Percentiles rank a stretch among this genome's conserved stretches.
Conservation (phyloP, 2,888 invertebrate genomes). For the Phalera bucephala region DNA sequence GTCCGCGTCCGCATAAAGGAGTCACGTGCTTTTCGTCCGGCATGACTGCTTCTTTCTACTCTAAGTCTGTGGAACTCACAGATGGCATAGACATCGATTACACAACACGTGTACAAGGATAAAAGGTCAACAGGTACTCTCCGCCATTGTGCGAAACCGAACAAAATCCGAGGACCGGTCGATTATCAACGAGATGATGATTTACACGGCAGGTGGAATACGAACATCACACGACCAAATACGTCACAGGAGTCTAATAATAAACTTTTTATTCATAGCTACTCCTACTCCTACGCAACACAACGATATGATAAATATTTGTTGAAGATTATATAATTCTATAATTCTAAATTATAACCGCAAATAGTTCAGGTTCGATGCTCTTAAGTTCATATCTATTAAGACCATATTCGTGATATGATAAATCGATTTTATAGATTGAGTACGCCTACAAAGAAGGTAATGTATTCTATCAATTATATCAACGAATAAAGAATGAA, state of each 20-base stretch:
- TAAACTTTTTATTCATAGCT: constrained; percentile 28
- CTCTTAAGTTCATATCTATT: constrained; percentile 11
- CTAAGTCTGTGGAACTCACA: background rate
- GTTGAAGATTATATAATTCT: constrained; percentile 9
- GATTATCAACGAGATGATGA: constrained; percentile 29
- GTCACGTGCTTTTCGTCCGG: background rate
- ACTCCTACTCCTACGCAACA: constrained; percentile 19
- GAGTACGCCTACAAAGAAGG: too few species aligned
- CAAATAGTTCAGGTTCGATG: constrained; percentile 11
- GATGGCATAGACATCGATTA: background rate
- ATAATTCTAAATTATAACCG: constrained; percentile 19
- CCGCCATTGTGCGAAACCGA: constrained; percentile 6
- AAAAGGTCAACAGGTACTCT: constrained; percentile 20
- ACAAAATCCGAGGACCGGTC: background rate
- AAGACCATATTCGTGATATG: too few species aligned
- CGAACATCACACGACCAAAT: constrained; percentile 31
- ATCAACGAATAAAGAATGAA: too few species aligned
- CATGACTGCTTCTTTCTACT: too few species aligned
- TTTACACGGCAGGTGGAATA: constrained; percentile 27
- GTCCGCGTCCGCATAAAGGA: too few species aligned
- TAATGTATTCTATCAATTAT: too few species aligned
- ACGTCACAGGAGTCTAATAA: constrained; percentile 34
- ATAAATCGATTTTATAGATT: too few species aligned
- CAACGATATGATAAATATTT: constrained; percentile 11
- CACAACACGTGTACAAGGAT: background rate